Base-by-base conservation (phyloP, 2,888 invertebrate genomes). In the Thera obeliscata region DNA sequence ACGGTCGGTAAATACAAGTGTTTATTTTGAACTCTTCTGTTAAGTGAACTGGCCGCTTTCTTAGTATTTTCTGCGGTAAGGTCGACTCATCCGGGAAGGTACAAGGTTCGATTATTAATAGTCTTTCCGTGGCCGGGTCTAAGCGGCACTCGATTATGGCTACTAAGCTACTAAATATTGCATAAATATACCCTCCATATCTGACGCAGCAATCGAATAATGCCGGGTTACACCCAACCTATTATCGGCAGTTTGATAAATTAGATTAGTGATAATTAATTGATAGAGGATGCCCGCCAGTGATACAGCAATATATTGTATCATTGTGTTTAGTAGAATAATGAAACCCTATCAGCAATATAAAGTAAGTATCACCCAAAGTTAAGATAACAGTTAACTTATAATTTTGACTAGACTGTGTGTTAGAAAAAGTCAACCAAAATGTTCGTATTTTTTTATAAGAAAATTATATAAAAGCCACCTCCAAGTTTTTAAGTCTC, bases 31-130 rank as follows among this genome's bases (percentile, higher is more conserved):
- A 55, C 36, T 7, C n/a, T n/a, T 8, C 5, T 55, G 55, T 55
- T 78, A 22, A 61, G 55, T 63, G 60, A 60, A 54, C 61, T 56
- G 48, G 59, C 69, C 36, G 56, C 77, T 77, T 82, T 61, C 12
- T 41, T 60, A 57, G 60, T 33, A 52, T 33, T 22, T 35, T 56
- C 63, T 62, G 57, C 48, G 85, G 83, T 84, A 81, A 81, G 84
- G 76, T 77, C 78, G 81, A 81, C 84, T 82, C 78, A 79, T 77
- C 74, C 73, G 73, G 77, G 83, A 81, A 81, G 84, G 83, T 84
- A 83, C 81, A 78, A 74, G 77, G 76, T 75, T 76, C 75, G 78
- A 81, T 87, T 89, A 90, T 89, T 89, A 89, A 90, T 90, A 86
- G 87, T 84, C 79, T 77, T 80, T 79, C 80, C 83, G 81, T 82